Percentiles rank a stretch among this genome's conserved stretches.
Evolutionary conservation across 2,888 invertebrate genomes (phyloP).

Genomic region (Phasia obesa): DNA sequence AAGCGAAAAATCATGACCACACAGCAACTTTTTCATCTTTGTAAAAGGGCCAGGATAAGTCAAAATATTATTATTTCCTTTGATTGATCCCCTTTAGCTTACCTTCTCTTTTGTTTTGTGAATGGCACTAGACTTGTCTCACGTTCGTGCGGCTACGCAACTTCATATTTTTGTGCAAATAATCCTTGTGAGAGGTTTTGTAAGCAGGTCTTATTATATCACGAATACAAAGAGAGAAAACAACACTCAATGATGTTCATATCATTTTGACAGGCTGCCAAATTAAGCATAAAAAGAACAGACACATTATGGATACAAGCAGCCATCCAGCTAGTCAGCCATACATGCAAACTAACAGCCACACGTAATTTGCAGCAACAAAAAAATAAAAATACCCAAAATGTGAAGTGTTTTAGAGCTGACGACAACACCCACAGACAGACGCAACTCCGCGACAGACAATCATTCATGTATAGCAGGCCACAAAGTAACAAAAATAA

Average conservation of each 20-base stretch:
- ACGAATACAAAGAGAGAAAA: conserved; percentile 27
- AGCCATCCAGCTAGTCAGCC: conserved; percentile 38
- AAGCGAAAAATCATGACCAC: no score
- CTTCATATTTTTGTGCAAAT: conserved; percentile 35
- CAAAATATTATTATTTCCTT: no score
- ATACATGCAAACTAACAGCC: conserved; percentile 36
- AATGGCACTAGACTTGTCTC: neutral
- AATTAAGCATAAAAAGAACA: conserved; percentile 68
- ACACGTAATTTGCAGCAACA: neutral
- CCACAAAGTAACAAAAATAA: conserved; percentile 47
- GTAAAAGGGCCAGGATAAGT: neutral
- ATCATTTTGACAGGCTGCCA: conserved; percentile 70
- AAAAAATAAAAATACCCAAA: conserved; percentile 13
- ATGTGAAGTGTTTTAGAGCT: conserved; percentile 61
- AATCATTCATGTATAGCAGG: conserved; percentile 6
- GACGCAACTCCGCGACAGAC: conserved; percentile 37
- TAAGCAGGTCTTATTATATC: conserved; percentile 58
- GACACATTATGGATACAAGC: conserved; percentile 59
- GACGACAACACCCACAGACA: conserved; percentile 70
- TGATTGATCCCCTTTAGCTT: neutral
- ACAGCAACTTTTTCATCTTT: neutral
- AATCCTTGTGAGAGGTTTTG: conserved; percentile 49
- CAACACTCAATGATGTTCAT: conserved; percentile 56
- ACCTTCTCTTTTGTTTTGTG: conserved; percentile 17
- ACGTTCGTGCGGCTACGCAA: neutral